Evolutionary conservation across 2,113 vertebrate genomes (phyloP), one percentile per base, ranked within the genome.

Genomic region (Esox niger): DNA sequence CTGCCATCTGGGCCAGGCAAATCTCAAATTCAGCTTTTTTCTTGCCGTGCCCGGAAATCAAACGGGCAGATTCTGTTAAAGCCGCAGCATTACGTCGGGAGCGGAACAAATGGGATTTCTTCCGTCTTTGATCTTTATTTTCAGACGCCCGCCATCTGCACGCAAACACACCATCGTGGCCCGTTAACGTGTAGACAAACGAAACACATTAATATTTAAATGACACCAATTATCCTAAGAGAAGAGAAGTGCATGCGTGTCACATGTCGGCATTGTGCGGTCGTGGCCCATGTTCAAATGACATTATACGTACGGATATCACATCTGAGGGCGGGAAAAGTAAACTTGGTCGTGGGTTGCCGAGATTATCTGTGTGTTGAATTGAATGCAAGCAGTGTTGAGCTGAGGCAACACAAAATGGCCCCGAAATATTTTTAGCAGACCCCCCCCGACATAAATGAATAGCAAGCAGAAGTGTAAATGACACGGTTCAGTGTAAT

Each of bases 81-180:
- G 82, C 79, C 77, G 75, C 76, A 68, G 79, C 66, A 84, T 80
- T 76, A 79, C 75, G 77, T 82, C 71, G 79, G 59, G 79, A 88
- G 72, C 78, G 82, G 83, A 90, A 88, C 88, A 82, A 87, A 90
- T 88, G 84, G 79, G 84, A 90, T 90, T 91, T 89, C 78, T 81
- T 76, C 80, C 73, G 74, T 81, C 85, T 90, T 91, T 91, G 90
- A 90, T 91, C 87, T 87, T 87, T 87, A 83, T 84, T 89, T 89
- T 86, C 83, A 82, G 81, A 79, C 74, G 84, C 88, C 85, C 5
- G 82, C 84, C 85, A 89, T 90, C 89, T 89, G 83, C 78, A 82
- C 79, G 71, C 66, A 59, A 77, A 79, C 60, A 70, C 81, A 76
- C 77, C 23, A 62, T 67, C 64, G 32, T 73, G 79, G 79, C 76